Evolutionary conservation across 2,888 invertebrate species (phyloP), one percentile per base, ranked within the genome.

Genomic region (Drosophila hawaiiensis): DNA sequence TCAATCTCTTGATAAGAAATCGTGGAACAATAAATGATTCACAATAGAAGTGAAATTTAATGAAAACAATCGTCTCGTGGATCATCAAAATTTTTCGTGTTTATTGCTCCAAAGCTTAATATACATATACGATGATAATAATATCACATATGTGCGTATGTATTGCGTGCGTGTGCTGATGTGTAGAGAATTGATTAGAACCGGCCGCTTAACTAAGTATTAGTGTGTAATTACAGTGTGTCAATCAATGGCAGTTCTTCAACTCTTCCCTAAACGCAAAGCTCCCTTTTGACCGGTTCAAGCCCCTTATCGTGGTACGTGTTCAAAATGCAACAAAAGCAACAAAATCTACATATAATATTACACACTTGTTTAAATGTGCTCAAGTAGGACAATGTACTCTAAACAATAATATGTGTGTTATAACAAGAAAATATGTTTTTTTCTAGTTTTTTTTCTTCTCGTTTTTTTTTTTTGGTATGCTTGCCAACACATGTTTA

Each of bases 261-360:
- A 53, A 66, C 1, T n/a, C n/a, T n/a, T n/a, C n/a, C n/a, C 2
- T 5, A 47, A 25, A 64, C 31, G 25, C 25, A 78, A 78, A 78
- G 69, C 75, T 67, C 53, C 62, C 37, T 52, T 72, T 75, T 74
- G 75, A 80, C 49, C 61, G 53, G 49, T 55, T 29, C 52, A 28
- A 59, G 55, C 69, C 58, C 56, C 67, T 81, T 82, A 82, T 82
- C 82, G 54, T 29, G n/a, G n/a, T 74, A 82, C 82, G 82, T 82
- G 74, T 66, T 49, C 67, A 33, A 47, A 67, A 55, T 29, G 29
- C 12, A 54, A 63, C 14, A 9, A 43, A 41, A 61, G 14, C 28
- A 16, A 50, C 19, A 25, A 14, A n/a, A 39, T 0, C 16, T 19
- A 35, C 14, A n/a, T 25, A 5, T 9, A 22, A 33, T 22, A 22